phyloP scores from a whole-genome alignment of 23 tunicate species.

The Corella eumyota region DNA sequence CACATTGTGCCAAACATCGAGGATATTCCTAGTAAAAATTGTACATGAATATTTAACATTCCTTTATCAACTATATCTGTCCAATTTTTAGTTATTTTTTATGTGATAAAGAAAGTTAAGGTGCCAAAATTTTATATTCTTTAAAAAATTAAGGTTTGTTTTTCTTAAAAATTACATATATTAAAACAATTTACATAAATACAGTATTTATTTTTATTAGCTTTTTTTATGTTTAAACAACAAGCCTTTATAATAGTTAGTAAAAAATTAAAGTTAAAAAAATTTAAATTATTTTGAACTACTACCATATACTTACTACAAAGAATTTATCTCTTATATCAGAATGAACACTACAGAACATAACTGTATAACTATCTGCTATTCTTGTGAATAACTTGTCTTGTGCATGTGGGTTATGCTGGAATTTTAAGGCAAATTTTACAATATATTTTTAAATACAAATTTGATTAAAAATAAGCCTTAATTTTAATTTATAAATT shows the following conservation, averaged over 20 bases:
- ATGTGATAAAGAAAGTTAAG: not conserved
- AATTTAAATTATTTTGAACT: no score
- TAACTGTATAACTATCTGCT: slow-evolving; percentile 57
- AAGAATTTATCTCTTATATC: slow-evolving; percentile 79
- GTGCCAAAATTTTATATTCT: not conserved
- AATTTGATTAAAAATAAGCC: no score
- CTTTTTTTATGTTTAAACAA: no score
- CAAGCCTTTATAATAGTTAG: no score
- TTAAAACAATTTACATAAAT: no score
- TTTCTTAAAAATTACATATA: no score
- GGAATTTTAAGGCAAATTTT: slow-evolving; percentile 3
- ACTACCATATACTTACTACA: slow-evolving; percentile 26
- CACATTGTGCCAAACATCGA: slow-evolving; percentile 71
- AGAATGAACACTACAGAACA: slow-evolving; percentile 69
- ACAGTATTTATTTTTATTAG: no score
- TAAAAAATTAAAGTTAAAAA: no score
- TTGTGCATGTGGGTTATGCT: slow-evolving; percentile 71
- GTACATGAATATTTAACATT: not conserved
- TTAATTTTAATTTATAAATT: no score
- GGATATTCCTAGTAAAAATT: slow-evolving; percentile 48
- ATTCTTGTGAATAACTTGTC: slow-evolving; percentile 69
- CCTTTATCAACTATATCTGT: not conserved
- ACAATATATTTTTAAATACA: no score
- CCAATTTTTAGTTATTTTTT: not conserved
- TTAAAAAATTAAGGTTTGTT: no score